Conservation (phyloP, 2,888 invertebrate genomes). For the Macropis europaea region DNA sequence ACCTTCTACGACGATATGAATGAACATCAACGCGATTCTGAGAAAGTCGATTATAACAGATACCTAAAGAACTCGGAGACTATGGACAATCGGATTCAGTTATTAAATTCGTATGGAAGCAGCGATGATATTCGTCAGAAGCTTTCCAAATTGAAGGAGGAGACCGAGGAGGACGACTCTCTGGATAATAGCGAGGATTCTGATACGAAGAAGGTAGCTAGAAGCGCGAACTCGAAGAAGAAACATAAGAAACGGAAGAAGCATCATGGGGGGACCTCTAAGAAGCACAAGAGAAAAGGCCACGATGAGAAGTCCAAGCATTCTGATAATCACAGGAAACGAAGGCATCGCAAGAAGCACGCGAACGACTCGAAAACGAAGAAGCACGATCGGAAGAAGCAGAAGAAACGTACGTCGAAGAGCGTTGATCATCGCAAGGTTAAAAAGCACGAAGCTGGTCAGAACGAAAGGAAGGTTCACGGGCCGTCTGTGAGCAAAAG, state of each 20-base stretch:
- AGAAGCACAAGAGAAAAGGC: background rate
- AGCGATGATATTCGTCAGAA: background rate
- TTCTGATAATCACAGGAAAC: constrained; percentile 14
- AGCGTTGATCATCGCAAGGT: constrained; percentile 3
- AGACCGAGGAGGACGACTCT: background rate
- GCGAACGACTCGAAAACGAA: constrained; percentile 2
- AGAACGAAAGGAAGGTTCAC: background rate
- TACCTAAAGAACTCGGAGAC: background rate
- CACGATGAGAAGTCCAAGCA: background rate
- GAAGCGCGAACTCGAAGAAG: background rate
- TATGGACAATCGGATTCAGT: background rate
- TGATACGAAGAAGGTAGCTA: background rate
- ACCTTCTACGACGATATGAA: constrained; percentile 37
- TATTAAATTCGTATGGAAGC: constrained; percentile 5
- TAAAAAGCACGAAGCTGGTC: constrained; percentile 20
- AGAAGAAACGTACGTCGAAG: constrained; percentile 15
- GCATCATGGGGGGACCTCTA: background rate
- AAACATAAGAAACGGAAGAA: constrained; percentile 7
- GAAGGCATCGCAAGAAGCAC: constrained; percentile 36
- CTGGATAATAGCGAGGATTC: background rate
- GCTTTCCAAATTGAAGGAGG: background rate
- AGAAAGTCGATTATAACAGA: background rate
- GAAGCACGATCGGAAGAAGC: constrained; percentile 6
- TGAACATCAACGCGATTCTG: constrained; percentile 7
- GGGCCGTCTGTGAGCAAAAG: background rate